Conservation (phyloP, 2,888 invertebrate genomes). For the Pandemis cinnamomeana region DNA sequence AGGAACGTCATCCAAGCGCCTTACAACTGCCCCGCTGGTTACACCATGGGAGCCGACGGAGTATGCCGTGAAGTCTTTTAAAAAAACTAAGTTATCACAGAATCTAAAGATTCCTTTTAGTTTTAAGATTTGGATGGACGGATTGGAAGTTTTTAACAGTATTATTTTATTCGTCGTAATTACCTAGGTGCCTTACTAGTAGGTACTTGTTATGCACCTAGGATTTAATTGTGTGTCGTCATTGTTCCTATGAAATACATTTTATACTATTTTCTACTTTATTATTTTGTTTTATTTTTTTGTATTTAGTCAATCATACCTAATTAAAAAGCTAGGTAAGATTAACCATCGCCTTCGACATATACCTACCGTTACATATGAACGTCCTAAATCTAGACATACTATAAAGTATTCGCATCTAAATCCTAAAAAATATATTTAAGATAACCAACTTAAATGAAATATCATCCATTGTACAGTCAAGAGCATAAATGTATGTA, state of each 20-base stretch:
- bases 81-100: neutral
- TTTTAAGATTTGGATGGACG: neutral
- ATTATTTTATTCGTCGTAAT: slow-evolving; percentile 20
- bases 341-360: too few species aligned
- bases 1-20: slow-evolving; percentile 67
- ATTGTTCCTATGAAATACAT: slow-evolving; percentile 31
- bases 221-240: slow-evolving; percentile 4
- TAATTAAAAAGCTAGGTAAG: too few species aligned
- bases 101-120: neutral
- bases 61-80: slow-evolving; percentile 56
- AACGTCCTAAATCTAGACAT: too few species aligned
- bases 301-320: neutral
- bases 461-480: too few species aligned
- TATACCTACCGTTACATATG: too few species aligned
- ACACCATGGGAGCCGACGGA: slow-evolving; percentile 52
- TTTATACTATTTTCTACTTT: neutral
- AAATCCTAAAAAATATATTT: too few species aligned
- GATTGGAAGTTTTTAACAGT: slow-evolving; percentile 23
- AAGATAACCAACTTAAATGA: too few species aligned
- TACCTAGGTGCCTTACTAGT: too few species aligned
- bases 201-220: neutral
- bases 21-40: slow-evolving; percentile 55
- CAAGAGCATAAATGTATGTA: too few species aligned
- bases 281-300: slow-evolving; percentile 5
- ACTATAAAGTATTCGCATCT: too few species aligned